phyloP scores from a whole-genome alignment of 1,140 invertebrate species.

The Maconellicoccus hirsutus region DNA sequence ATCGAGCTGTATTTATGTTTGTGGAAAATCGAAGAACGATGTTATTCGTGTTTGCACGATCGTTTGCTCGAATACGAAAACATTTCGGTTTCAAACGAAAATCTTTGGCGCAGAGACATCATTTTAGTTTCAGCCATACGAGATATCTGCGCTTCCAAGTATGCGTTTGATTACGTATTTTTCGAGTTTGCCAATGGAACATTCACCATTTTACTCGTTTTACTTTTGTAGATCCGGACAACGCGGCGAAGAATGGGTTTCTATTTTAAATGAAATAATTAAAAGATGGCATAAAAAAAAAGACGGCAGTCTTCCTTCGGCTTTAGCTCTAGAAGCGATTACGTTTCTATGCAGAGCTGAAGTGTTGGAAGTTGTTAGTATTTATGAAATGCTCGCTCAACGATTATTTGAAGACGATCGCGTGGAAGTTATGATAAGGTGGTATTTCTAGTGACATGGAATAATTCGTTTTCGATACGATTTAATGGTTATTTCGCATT shows the following conservation, averaged over 20 bases:
- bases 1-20: neutral
- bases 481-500: no score
- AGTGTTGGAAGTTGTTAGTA: neutral
- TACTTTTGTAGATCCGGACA: neutral
- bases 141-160: neutral
- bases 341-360: neutral
- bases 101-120: neutral
- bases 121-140: neutral
- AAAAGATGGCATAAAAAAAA: neutral
- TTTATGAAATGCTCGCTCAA: neutral
- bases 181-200: no score
- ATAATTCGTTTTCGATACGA: no score
- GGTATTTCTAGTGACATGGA: no score
- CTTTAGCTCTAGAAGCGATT: neutral
- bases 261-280: neutral
- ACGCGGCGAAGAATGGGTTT: slow-evolving; percentile 7
- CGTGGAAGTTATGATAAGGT: neutral
- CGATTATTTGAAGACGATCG: neutral
- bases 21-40: neutral
- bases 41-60: neutral
- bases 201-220: neutral
- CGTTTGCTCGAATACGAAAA: neutral
- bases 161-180: no score
- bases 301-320: neutral
- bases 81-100: neutral